These are phyloP conservation scores for Dipus sagitta DNA, from an alignment of 2,797 vertebrate species.

Conservation along the genomic window DNA sequence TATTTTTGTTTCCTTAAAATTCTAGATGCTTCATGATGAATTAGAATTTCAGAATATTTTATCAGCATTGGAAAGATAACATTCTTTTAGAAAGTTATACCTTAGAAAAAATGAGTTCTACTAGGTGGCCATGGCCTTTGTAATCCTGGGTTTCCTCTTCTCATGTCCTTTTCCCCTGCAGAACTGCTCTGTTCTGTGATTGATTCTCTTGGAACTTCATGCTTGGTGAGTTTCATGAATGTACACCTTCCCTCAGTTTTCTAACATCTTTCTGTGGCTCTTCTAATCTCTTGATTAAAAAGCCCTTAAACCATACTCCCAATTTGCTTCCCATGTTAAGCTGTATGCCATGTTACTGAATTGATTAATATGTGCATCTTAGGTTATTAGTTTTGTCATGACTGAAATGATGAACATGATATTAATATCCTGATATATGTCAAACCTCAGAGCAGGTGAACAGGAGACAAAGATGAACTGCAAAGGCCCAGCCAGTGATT, in stretches of 20 bases:
- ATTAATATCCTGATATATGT: neutral
- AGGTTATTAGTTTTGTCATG: neutral
- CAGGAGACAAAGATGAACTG: neutral
- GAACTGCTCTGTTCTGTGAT: neutral
- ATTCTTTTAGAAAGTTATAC: neutral
- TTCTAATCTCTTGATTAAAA: neutral
- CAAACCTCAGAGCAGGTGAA: too few relatives aligned
- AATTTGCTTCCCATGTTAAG: neutral
- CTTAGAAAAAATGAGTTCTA: neutral
- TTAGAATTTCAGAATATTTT: neutral
- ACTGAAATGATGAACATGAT: neutral
- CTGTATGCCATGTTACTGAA: neutral
- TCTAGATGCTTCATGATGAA: neutral
- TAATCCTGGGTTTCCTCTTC: neutral
- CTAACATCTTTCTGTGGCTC: neutral
- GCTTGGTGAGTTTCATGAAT: neutral
- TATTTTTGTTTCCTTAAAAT: slow-evolving; percentile 44
- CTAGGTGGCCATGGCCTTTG: neutral
- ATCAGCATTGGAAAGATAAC: neutral
- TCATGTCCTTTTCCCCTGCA: neutral
- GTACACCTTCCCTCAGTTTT: neutral
- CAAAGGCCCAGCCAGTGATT: neutral
- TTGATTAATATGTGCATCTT: neutral
- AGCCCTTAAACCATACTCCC: neutral
- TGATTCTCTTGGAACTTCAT: neutral